phyloP scores from a whole-genome alignment of 2,113 vertebrate species.

The Rhinichthys klamathensis region DNA sequence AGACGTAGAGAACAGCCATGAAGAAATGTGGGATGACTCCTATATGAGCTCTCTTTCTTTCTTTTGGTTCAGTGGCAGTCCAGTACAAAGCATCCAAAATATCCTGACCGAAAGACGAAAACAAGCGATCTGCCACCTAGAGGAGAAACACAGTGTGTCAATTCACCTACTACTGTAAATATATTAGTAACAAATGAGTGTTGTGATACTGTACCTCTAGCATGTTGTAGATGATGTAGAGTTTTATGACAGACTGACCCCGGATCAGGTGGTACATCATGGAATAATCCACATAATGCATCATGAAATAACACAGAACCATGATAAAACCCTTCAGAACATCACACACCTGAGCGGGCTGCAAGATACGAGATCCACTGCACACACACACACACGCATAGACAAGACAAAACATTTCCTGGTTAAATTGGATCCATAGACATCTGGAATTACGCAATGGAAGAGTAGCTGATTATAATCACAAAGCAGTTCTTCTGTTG shows the following conservation, averaged over 20 bases:
- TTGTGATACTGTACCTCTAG: conserved; percentile 83
- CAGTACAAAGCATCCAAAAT: conserved; percentile 98
- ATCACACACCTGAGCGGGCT: conserved; percentile 98
- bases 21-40: conserved; percentile 97
- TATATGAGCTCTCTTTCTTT: conserved; percentile 94
- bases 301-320: conserved; percentile 96
- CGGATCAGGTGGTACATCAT: conserved; percentile 99
- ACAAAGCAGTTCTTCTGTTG: not conserved
- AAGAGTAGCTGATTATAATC: not conserved
- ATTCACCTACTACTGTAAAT: not conserved
- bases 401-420: not conserved
- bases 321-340: conserved; percentile 95
- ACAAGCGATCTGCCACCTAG: conserved; percentile 96
- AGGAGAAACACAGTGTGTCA: conserved; percentile 10
- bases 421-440: not conserved
- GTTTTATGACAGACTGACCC: conserved; percentile 98
- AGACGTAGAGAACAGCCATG: conserved; percentile 98
- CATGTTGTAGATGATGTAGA: conserved; percentile 99
- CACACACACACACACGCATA: conserved; percentile 22
- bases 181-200: not conserved
- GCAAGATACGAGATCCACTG: conserved; percentile 91
- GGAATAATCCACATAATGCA: conserved; percentile 99
- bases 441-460: not conserved
- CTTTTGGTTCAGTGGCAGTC: conserved; percentile 97
- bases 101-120: conserved; percentile 98